A percentile compares a stretch with the other conserved stretches of the same genome.
These are phyloP conservation scores for Brachyptera putata DNA, from an alignment of 2,888 invertebrate genomes.

Conservation along the genomic window DNA sequence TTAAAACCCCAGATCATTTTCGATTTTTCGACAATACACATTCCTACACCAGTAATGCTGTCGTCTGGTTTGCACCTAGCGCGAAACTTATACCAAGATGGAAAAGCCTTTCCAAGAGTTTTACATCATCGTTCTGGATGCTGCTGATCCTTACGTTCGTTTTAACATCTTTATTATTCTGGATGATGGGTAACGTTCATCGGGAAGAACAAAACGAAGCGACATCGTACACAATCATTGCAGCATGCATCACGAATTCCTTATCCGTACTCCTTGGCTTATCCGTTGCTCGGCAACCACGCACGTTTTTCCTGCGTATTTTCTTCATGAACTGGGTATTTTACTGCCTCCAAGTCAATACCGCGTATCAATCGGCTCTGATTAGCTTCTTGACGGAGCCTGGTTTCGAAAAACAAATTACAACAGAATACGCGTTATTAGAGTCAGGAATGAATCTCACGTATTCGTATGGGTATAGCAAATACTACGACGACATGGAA, in stretches of 20 bases:
- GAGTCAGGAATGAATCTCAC: no score
- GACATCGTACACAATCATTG: not conserved
- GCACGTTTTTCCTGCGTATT: not conserved
- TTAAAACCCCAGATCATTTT: not conserved
- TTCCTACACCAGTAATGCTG: not conserved
- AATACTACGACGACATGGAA: no score
- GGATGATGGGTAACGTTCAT: not conserved
- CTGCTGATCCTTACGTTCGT: not conserved
- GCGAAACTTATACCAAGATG: not conserved
- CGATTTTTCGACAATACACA: not conserved
- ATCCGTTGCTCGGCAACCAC: not conserved
- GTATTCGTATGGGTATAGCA: no score
- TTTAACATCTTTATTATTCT: not conserved
- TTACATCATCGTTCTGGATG: conserved; percentile 1
- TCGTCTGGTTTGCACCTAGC: not conserved
- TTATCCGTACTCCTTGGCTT: not conserved
- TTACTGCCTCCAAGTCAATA: conserved; percentile 23
- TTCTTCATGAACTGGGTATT: conserved; percentile 21
- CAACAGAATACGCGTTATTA: no score
- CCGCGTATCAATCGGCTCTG: conserved; percentile 23
- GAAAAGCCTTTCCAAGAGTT: not conserved
- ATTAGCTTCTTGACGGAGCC: conserved; percentile 20
- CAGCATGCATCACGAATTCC: not conserved
- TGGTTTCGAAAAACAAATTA: not conserved
- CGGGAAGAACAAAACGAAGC: no score